Evolutionary conservation across 2,113 vertebrate species (phyloP).

Genomic region (Egretta garzetta): DNA sequence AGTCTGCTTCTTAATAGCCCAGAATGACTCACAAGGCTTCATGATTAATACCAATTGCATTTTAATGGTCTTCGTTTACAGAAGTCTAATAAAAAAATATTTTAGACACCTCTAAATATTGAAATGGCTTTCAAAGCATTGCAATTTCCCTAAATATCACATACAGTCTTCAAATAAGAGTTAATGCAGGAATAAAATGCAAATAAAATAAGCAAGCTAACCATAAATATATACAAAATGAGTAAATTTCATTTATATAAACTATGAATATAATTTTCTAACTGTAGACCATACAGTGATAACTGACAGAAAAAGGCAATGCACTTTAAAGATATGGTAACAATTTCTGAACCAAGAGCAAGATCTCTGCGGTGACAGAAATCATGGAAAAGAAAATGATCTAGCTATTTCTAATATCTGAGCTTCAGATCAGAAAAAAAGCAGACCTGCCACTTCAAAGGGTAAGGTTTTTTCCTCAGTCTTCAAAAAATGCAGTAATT

Average conservation of each 20-base stretch:
- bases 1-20: conserved; percentile 50
- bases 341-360: background rate
- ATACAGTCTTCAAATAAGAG: conserved; percentile 48
- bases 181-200: conserved; percentile 67
- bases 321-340: background rate
- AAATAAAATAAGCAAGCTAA: conserved; percentile 38
- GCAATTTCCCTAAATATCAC: conserved; percentile 60
- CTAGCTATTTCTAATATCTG: background rate
- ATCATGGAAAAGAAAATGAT: background rate
- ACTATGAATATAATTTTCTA: background rate
- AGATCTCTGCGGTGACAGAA: background rate
- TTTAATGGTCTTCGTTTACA: conserved; percentile 30
- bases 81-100: conserved; percentile 25
- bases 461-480: background rate
- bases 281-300: background rate
- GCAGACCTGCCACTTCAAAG: background rate
- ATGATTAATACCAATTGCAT: conserved; percentile 12
- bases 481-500: conserved; percentile 37
- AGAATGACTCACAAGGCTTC: conserved; percentile 42
- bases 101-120: conserved; percentile 7
- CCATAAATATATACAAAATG: conserved; percentile 42
- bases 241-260: conserved; percentile 49
- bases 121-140: conserved; percentile 12
- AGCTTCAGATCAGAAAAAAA: background rate
- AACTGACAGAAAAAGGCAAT: conserved; percentile 22